Conservation (phyloP, 35 echinoderm and acorn worm genomes). For the Amphiura filiformis region DNA sequence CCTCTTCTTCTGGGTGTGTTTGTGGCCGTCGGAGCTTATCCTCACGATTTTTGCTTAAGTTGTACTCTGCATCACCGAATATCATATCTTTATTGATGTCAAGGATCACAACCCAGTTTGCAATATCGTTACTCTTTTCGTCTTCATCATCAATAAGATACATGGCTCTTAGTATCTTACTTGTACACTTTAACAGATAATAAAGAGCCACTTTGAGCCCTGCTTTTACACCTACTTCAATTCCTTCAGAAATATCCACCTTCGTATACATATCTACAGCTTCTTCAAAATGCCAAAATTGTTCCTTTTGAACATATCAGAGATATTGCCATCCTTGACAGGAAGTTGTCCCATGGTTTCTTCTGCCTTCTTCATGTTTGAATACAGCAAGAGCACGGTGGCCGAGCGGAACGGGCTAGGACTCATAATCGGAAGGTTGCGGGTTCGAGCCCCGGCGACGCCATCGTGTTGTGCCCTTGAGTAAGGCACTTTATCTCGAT, state of each 20-base stretch:
- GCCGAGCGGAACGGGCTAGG: too few species aligned
- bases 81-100: slow-evolving; percentile 34
- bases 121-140: slow-evolving; percentile 12
- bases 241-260: neutral
- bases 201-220: slow-evolving; percentile 29
- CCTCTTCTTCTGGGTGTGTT: neutral
- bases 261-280: slow-evolving; percentile 42
- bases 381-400: too few species aligned
- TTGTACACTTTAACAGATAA: slow-evolving; percentile 29
- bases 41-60: neutral
- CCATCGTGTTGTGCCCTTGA: too few species aligned
- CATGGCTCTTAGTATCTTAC: slow-evolving; percentile 37
- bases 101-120: slow-evolving; percentile 21
- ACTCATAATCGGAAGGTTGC: too few species aligned
- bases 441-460: too few species aligned
- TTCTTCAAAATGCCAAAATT: slow-evolving; percentile 56
- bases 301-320: slow-evolving; percentile 37
- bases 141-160: slow-evolving; percentile 42
- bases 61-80: slow-evolving; percentile 28
- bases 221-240: neutral
- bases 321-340: neutral
- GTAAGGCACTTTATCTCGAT: too few species aligned
- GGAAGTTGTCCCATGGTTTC: too few species aligned
- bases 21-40: neutral
- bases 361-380: too few species aligned